Base-by-base conservation (phyloP, 2,797 vertebrate genomes). In the Novumbra hubbsi region DNA sequence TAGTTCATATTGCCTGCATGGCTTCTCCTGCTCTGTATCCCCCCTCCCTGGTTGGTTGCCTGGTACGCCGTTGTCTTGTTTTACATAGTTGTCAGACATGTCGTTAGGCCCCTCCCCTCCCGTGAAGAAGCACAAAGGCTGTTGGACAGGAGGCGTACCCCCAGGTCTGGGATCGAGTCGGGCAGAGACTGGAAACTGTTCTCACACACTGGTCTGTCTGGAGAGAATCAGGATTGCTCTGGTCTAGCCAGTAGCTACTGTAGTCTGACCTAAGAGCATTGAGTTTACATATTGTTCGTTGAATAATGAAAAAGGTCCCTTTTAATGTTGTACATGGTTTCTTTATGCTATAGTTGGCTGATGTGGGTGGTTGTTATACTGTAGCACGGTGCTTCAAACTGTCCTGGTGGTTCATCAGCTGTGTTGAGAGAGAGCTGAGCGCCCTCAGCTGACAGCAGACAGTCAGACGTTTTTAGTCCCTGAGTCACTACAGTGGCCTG, bases 41-140 rank as follows among this genome's bases (percentile, higher is more conserved):
- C 16, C 21, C 15, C 57, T 16, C 55, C 63, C 69, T 27, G 71
- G 76, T 70, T 80, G 78, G 32, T 52, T 65, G 76, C 75, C 73
- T 77, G 19, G 21, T 68, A 63, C 81, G 81, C 76, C 74, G 70
- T 77, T 19, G 24, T 73, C 52, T 57, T 85, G 81, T 89, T 92
- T 93, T 92, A 90, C 91, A 92, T 92, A 91, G 87, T 87, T 87
- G 87, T 88, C 87, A 93, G 93, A 94, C 91, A 87, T 78, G 77
- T 84, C 30, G 72, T 81, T 84, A 77, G 72, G 84, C 82, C 87
- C 82, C 85, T 79, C 88, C 85, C 88, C 79, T 86, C 74, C 81
- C 81, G 80, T 86, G 83, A 81, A 77, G 72, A 69, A 81, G 79
- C 82, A 91, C 86, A 90, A 91, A 85, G 76, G 84, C 60, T 66